Evolutionary conservation across 37 sponge, comb jelly and placozoan genomes (phyloP).

Genomic region (Tethya wilhelma): DNA sequence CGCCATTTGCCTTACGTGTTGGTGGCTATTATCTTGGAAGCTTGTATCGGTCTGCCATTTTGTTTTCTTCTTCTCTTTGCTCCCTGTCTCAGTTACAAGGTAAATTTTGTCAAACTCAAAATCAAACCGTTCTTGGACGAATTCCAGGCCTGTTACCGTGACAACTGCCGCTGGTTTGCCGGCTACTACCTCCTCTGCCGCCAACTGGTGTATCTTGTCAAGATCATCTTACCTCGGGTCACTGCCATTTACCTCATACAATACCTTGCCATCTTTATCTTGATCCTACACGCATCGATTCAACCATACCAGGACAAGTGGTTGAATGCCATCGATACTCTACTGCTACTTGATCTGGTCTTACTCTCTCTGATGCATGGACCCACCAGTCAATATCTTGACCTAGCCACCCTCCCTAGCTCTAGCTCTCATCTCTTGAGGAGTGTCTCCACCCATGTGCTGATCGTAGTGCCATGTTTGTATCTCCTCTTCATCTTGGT

Average conservation of each 20-base stretch:
- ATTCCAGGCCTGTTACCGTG: constrained; percentile 52
- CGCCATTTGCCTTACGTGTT: constrained; percentile 45
- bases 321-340: constrained; percentile 34
- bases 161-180: constrained; percentile 50
- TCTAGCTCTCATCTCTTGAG: neutral
- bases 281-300: constrained; percentile 10
- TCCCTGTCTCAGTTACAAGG: constrained; percentile 20
- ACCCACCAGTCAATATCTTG: too few species aligned
- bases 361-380: neutral
- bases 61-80: constrained; percentile 23
- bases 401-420: too few species aligned
- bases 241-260: neutral
- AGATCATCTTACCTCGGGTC: neutral
- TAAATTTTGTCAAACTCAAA: neutral
- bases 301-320: constrained; percentile 35
- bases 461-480: neutral
- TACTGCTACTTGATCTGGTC: constrained; percentile 7
- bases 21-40: constrained; percentile 41
- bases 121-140: constrained; percentile 58
- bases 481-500: neutral
- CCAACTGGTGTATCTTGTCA: constrained; percentile 33
- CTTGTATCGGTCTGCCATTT: constrained; percentile 25
- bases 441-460: neutral
- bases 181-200: constrained; percentile 43
- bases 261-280: constrained; percentile 1